Base-by-base conservation (phyloP, 1,140 invertebrate species). In the Platorchestia sp. region DNA sequence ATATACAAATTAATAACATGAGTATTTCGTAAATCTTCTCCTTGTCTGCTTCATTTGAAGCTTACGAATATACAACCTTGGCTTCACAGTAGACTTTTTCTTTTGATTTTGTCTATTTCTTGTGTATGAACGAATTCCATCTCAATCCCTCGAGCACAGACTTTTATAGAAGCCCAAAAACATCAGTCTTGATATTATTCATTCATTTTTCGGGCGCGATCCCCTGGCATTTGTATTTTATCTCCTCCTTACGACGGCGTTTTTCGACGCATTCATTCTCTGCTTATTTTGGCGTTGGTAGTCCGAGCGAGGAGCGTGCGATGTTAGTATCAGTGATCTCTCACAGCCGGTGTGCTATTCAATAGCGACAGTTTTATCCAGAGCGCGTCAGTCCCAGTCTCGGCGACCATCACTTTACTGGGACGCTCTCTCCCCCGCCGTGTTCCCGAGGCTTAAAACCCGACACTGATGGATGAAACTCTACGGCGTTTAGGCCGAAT, bases 291-390 rank as follows among this genome's bases (percentile, higher is more conserved):
- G 14, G 10, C 27, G 10, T 75, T 75, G 59, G 59, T 75, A 75
- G 59, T 75, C 59, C 59, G 59, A 22, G 59, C 59, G 59, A 22
- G 59, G 14, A 10, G 59, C 59, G 59, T 22, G 59, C 14, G 87
- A 44, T 44, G 87, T 89, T 44, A 89, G 87, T 89, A 89, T 89
- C 87, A 44, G 41, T 89, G 87, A 89, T 89, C 87, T 89, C 87
- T 89, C 87, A 41, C 87, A 89, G 87, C 87, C 43, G 87, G n/a
- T 36, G 87, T 5, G 87, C 87, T 89, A 89, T 89, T 89, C 87
- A 89, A 89, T 89, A 89, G 6, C 14, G 41, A 89, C 87, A 89
- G 41, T 89, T 89, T 89, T 89, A 89, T 89, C 87, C 87, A 7
- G 43, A 16, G 41, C 87, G 87, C 87, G 87, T 89, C 87, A 44